Base-by-base conservation (phyloP, 2,888 invertebrate genomes). In the Acutogordius australiensis region DNA sequence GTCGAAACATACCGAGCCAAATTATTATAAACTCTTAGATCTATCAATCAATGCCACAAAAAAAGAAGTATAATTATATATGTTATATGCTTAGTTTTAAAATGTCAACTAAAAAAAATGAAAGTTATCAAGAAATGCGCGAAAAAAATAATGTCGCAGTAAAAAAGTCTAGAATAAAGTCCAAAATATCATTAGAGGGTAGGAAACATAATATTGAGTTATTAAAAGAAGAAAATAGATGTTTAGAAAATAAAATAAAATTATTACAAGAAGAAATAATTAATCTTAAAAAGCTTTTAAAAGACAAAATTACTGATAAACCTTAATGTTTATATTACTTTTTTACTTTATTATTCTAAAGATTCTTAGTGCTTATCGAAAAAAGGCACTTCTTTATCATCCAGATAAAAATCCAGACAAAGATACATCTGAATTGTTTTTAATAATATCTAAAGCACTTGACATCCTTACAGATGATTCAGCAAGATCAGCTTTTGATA, bases 81-180 rank as follows among this genome's bases (percentile, higher is more conserved):
- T 51, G 8, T 51, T 51, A 51, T 51, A 51, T 8, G 23, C 4
- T 21, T n/a, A n/a, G 23, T 4, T 51, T 51, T n/a, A 8, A 51
- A 21, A 21, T 51, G 13, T 51, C 4, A n/a, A 51, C 18, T 51
- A 51, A 51, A 21, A 23, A 51, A 23, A 4, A 23, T n/a, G 51
- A 23, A 23, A 51, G 8, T 51, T 51, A 51, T 51, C 51, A 51
- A 51, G 51, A 51, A 23, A n/a, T 51, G 51, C 8, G 51, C 4
- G 51, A n/a, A n/a, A 51, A 51, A 51, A 51, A 51, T 51, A 51
- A 51, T 51, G 51, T 51, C 8, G 51, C 51, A n/a, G 51, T 51
- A 21, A 51, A 51, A 51, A 51, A 51, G 26, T 51, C 51, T n/a
- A 51, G 51, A 23, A 51, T 23, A 51, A 51, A 51, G 23, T 51